Evolutionary conservation across 2,113 vertebrate genomes (phyloP).

Genomic region (Malurus melanocephalus): DNA sequence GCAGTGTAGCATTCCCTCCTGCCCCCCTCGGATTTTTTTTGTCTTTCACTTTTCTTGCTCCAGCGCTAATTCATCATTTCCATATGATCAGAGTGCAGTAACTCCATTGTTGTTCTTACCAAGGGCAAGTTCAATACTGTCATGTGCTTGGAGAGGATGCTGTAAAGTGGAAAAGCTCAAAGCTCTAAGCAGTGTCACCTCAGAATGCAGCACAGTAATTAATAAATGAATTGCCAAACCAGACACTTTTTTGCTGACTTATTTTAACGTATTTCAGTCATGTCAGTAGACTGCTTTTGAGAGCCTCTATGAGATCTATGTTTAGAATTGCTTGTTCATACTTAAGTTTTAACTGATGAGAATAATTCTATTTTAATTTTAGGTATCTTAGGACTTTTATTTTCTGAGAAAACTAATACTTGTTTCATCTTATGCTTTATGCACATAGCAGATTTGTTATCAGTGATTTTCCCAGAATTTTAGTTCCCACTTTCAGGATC

Average conservation of each 20-base stretch:
- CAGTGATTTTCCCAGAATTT: neutral
- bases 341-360: neutral
- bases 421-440: neutral
- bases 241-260: neutral
- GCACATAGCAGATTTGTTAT: neutral
- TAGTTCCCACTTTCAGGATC: neutral
- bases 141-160: neutral
- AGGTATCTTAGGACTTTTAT: neutral
- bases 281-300: neutral
- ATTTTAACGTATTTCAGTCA: neutral
- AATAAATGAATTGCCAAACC: neutral
- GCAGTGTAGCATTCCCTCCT: neutral
- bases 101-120: neutral
- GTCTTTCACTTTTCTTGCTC: neutral
- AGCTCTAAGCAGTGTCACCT: neutral
- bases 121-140: neutral
- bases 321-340: neutral
- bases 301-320: neutral
- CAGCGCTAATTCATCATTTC: neutral
- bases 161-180: neutral
- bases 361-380: neutral
- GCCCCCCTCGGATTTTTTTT: fast-evolving
- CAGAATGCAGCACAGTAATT: neutral
- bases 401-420: neutral
- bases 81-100: neutral